Percentiles rank a stretch among this genome's conserved stretches.
phyloP scores from a whole-genome alignment of 2,113 vertebrate genomes.

The Lontra canadensis region DNA sequence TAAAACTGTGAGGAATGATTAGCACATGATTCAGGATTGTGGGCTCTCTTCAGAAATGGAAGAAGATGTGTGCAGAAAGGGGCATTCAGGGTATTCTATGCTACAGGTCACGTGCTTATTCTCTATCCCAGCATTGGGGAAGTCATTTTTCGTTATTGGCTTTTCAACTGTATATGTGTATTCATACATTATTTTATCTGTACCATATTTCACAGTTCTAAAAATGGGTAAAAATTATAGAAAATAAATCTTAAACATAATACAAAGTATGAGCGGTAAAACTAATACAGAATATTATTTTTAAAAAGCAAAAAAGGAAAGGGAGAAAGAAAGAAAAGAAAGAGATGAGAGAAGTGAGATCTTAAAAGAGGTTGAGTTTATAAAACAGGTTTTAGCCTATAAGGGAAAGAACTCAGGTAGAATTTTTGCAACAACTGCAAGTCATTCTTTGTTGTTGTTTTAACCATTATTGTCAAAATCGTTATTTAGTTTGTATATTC shows the following conservation, averaged over 20 bases:
- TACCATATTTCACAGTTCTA: not conserved
- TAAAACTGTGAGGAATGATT: not conserved
- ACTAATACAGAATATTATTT: not conserved
- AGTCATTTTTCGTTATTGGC: not conserved
- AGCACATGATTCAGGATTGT: not conserved
- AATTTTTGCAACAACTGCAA: not conserved
- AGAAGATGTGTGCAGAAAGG: not conserved
- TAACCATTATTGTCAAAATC: not conserved
- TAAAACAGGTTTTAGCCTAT: not conserved
- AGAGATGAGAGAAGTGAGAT: not conserved
- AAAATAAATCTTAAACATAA: not conserved
- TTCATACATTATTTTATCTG: not conserved
- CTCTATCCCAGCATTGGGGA: not conserved
- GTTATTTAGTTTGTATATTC: not conserved
- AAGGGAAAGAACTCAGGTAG: not conserved
- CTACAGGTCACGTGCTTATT: not conserved
- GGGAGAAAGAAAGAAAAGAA: not conserved
- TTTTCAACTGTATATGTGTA: not conserved
- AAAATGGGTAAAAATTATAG: not conserved
- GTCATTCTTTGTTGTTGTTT: not conserved
- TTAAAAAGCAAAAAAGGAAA: not conserved
- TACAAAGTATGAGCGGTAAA: not conserved
- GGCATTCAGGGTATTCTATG: accelerated
- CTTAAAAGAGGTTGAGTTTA: not conserved
- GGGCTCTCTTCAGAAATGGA: not conserved